These are phyloP conservation scores for Pomatostomus ruficeps DNA, from an alignment of 2,113 vertebrate genomes.

Conservation along the genomic window DNA sequence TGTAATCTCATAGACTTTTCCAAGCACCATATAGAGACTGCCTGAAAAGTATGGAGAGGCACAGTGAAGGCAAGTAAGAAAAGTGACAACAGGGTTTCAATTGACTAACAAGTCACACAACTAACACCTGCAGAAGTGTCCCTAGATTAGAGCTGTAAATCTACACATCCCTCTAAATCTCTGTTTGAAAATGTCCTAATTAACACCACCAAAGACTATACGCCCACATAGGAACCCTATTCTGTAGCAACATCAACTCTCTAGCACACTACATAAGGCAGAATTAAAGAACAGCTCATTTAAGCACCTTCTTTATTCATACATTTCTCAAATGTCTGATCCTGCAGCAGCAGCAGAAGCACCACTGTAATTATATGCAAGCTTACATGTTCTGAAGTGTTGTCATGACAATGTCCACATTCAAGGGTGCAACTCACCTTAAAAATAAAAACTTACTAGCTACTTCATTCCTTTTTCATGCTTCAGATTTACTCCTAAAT, in stretches of 20 bases:
- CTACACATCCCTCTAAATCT: neutral
- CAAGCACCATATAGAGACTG: neutral
- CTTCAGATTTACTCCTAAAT: neutral
- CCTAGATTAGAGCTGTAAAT: neutral
- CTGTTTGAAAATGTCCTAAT: neutral
- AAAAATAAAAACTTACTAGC: neutral
- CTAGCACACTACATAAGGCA: neutral
- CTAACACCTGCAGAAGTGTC: neutral
- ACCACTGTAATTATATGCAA: neutral
- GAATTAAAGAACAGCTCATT: neutral
- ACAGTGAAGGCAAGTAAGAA: neutral
- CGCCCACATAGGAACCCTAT: accelerated
- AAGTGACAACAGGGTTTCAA: neutral
- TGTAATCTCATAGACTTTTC: neutral
- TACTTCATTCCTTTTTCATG: neutral
- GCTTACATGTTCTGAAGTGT: neutral
- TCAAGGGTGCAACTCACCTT: neutral
- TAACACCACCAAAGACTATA: neutral
- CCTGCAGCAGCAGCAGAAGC: neutral
- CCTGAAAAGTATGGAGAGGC: neutral
- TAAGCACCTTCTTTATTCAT: neutral
- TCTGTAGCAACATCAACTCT: neutral
- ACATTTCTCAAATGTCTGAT: neutral
- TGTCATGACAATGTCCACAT: neutral
- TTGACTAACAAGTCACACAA: neutral